phyloP scores from a whole-genome alignment of 2,888 invertebrate species.

The Aphidius colemani region DNA sequence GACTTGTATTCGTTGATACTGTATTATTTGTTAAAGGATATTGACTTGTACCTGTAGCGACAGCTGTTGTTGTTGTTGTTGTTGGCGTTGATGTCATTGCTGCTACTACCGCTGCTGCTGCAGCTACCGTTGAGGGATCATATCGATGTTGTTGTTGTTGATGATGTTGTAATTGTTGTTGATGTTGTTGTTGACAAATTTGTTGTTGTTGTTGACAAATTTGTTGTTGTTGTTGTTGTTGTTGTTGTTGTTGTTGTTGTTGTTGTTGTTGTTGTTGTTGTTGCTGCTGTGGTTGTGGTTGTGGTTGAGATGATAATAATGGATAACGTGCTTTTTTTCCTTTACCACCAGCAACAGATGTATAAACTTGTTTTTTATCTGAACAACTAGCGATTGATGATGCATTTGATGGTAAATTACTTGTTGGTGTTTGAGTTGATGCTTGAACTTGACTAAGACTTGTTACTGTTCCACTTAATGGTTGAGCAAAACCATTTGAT shows the following conservation, averaged over 20 bases:
- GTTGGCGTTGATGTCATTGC: conserved; percentile 55
- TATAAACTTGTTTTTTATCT: conserved; percentile 55
- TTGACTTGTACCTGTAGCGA: conserved; percentile 23
- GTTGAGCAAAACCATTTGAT: conserved; percentile 25
- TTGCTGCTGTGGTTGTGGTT: conserved; percentile 45
- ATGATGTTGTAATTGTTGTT: conserved; percentile 60
- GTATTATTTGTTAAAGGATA: conserved; percentile 27
- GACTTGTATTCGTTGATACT: conserved; percentile 21
- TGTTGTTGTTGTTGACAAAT: conserved; percentile 44
- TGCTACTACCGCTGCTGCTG: conserved; percentile 44
- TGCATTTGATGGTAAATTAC: conserved; percentile 38
- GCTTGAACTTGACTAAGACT: conserved; percentile 65
- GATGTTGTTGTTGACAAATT: conserved; percentile 42
- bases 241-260: conserved; percentile 50
- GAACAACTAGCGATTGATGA: conserved; percentile 31
- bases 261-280: conserved; percentile 42
- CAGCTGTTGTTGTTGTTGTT: no score
- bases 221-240: conserved; percentile 29
- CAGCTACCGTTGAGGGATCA: conserved; percentile 23
- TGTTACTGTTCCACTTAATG: conserved; percentile 2
- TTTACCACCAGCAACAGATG: conserved; percentile 51
- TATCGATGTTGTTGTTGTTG: conserved; percentile 36
- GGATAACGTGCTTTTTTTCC: conserved; percentile 59
- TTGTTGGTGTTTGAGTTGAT: conserved; percentile 67
- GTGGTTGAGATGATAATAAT: conserved; percentile 44